Evolutionary conservation across 2,113 vertebrate species (phyloP).

Genomic region (Catharus minimus): DNA sequence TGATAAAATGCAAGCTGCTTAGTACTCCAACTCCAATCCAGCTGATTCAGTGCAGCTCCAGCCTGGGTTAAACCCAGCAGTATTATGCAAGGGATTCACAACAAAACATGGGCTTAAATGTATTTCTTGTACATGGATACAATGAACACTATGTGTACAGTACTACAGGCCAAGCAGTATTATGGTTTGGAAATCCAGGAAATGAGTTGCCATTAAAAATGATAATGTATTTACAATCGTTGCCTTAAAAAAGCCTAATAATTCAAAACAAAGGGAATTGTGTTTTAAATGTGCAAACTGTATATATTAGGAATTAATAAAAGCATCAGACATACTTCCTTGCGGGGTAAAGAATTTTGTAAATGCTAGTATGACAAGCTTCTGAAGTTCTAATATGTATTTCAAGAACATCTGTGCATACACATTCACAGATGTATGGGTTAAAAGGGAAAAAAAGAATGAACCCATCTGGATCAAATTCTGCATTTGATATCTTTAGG

Average conservation of each 20-base stretch:
- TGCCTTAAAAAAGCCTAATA: neutral
- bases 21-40: neutral
- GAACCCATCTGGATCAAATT: neutral
- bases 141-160: neutral
- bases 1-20: neutral
- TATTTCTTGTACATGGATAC: neutral
- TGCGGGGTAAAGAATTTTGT: neutral
- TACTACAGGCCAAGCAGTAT: neutral
- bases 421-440: neutral
- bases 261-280: neutral
- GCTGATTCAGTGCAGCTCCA: neutral
- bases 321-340: neutral
- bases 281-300: neutral
- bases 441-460: neutral
- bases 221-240: neutral
- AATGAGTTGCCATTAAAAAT: neutral
- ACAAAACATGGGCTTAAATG: neutral
- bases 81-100: neutral
- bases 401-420: neutral
- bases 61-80: neutral
- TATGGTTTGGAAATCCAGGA: neutral
- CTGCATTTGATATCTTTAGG: neutral
- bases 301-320: neutral
- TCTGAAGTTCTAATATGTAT: conserved; percentile 4
- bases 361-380: neutral